Evolutionary conservation across 30 jellyfish, hydroid and myxozoan species (phyloP).

Genomic region (Rhopilema esculentum): DNA sequence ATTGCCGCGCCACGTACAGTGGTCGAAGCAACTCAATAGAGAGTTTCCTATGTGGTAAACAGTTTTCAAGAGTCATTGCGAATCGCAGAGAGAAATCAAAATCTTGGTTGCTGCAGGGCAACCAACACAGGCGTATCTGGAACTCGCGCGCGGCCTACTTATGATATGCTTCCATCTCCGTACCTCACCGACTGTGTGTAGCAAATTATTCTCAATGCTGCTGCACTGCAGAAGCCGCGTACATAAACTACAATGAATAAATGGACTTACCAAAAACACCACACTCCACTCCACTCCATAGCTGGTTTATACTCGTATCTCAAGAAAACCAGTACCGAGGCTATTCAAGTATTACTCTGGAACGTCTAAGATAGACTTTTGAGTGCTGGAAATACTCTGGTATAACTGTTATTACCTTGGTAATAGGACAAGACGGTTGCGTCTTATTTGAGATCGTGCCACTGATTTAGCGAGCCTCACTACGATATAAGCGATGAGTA

Average conservation of each 20-base stretch:
- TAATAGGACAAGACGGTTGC: neutral
- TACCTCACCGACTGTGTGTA: no score
- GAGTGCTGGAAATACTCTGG: neutral
- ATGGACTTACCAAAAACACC: slow-evolving; percentile 2
- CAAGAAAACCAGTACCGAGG: neutral
- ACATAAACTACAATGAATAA: neutral
- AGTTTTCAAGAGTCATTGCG: neutral
- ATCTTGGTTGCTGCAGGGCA: neutral
- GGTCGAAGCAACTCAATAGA: neutral
- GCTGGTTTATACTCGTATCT: neutral
- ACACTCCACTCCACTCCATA: neutral
- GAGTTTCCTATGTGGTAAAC: neutral
- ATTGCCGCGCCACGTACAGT: neutral
- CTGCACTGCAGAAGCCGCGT: neutral
- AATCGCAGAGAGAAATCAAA: neutral
- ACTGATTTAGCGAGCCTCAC: no score
- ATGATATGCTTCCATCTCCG: neutral
- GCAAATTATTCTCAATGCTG: no score
- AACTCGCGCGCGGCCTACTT: slow-evolving; percentile 20
- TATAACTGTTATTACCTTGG: neutral
- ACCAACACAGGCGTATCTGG: neutral
- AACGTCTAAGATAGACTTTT: neutral
- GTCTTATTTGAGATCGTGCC: no score
- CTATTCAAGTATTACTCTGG: neutral
- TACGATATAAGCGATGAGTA: no score